These are phyloP conservation scores for Pterophyllum scalare DNA, from an alignment of 2,113 vertebrate genomes.

Conservation along the genomic window DNA sequence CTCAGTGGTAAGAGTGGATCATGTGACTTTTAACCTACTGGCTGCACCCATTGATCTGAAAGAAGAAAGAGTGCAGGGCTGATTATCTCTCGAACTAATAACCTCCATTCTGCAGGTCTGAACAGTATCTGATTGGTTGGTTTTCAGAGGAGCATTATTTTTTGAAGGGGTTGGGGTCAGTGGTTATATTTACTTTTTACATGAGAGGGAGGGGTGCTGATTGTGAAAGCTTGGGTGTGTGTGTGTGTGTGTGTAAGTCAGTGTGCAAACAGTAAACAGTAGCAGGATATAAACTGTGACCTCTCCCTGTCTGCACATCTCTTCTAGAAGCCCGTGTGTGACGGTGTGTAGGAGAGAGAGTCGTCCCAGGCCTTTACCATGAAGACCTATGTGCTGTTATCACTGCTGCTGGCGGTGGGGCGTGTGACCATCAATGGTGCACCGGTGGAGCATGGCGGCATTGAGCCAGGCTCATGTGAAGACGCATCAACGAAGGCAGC, in stretches of 20 bases:
- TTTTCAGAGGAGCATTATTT: too few species aligned
- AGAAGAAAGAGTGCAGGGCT: neutral
- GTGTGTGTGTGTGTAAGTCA: too few species aligned
- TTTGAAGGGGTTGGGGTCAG: too few species aligned
- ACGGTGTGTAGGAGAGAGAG: neutral
- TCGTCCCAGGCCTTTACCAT: slow-evolving; percentile 50
- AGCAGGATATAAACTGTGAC: slow-evolving; percentile 39
- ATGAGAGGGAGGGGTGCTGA: too few species aligned
- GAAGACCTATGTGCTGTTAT: slow-evolving; percentile 58
- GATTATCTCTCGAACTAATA: slow-evolving; percentile 24
- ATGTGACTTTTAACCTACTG: neutral
- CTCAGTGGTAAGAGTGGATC: neutral
- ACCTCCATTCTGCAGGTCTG: slow-evolving; percentile 43
- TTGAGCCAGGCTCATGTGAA: slow-evolving; percentile 60
- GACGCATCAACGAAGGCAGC: slow-evolving; percentile 33
- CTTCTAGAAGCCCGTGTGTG: neutral
- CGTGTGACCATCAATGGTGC: slow-evolving; percentile 40
- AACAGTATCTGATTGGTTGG: neutral
- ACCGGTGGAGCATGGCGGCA: neutral
- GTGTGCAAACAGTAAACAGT: neutral
- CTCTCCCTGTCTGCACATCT: neutral
- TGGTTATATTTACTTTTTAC: too few species aligned
- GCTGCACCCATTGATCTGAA: neutral
- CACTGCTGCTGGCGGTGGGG: slow-evolving; percentile 54
- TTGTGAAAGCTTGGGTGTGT: too few species aligned